phyloP scores from a whole-genome alignment of 2,797 vertebrate genomes.

The Peromyscus melanophrys region DNA sequence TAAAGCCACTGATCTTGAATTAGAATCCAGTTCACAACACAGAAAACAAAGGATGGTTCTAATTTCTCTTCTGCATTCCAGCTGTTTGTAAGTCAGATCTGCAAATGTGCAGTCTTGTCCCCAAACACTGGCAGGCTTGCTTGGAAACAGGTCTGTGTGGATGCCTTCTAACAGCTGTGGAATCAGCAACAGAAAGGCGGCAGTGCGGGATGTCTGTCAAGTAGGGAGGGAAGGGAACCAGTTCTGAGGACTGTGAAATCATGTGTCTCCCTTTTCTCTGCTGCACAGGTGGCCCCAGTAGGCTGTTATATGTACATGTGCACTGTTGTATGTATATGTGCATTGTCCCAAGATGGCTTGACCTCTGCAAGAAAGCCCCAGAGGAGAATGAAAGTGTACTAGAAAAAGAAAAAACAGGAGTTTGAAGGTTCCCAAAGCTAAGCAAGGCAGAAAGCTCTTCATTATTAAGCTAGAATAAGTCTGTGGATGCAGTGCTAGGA shows the following conservation, averaged over 20 bases:
- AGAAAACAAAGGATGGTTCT: constrained; percentile 43
- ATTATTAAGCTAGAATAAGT: constrained; percentile 47
- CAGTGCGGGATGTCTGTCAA: not conserved
- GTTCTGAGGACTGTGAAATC: constrained; percentile 25
- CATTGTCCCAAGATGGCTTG: not conserved
- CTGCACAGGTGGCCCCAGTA: not conserved
- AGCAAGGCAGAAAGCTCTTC: constrained; percentile 51
- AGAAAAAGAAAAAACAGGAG: not conserved
- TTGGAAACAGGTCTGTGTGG: not conserved
- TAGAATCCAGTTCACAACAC: not conserved
- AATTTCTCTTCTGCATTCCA: constrained; percentile 21
- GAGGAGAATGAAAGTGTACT: not conserved
- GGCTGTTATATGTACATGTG: not conserved
- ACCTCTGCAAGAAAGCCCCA: constrained; percentile 16
- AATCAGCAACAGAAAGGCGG: not conserved
- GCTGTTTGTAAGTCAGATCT: constrained; percentile 45
- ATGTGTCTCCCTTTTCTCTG: not conserved
- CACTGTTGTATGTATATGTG: not conserved
- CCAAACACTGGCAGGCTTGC: constrained; percentile 13
- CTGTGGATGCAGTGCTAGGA: not conserved
- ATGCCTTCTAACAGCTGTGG: not conserved
- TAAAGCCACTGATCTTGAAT: not conserved
- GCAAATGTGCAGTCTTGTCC: not conserved
- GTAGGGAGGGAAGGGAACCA: not conserved
- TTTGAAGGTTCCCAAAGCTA: constrained; percentile 43